Conservation (phyloP, 2,888 invertebrate genomes). For the Azorinus chamasolen region DNA sequence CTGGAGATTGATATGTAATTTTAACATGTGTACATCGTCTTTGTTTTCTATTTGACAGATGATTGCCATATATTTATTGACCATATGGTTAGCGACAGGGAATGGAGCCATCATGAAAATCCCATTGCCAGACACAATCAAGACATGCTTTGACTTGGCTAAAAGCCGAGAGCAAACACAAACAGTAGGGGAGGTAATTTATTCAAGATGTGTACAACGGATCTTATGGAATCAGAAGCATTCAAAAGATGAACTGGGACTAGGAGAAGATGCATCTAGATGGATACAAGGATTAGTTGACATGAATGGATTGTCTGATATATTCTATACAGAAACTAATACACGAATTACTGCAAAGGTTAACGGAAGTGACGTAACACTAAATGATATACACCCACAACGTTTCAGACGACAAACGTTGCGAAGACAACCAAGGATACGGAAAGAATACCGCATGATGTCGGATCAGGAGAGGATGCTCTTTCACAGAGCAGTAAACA, state of each 20-base stretch:
- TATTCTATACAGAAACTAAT: slow-evolving; percentile 1
- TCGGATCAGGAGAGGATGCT: slow-evolving; percentile 58
- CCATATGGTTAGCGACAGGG: slow-evolving; percentile 36
- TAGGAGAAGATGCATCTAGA: slow-evolving; percentile 37
- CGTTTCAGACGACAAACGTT: slow-evolving; percentile 1
- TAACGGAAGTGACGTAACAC: neutral
- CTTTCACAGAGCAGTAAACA: slow-evolving; percentile 70
- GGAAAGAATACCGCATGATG: slow-evolving; percentile 73
- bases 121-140: slow-evolving; percentile 26
- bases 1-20: no score
- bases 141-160: slow-evolving; percentile 31
- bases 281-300: slow-evolving; percentile 48
- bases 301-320: slow-evolving; percentile 31
- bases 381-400: neutral
- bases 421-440: slow-evolving; percentile 50
- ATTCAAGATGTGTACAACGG: slow-evolving; percentile 48
- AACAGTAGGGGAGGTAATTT: slow-evolving; percentile 44
- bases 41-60: slow-evolving; percentile 18
- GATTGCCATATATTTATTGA: neutral
- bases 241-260: neutral
- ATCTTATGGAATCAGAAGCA: slow-evolving; percentile 30
- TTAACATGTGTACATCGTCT: no score
- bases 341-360: neutral
- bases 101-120: slow-evolving; percentile 45
- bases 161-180: slow-evolving; percentile 14